These are phyloP conservation scores for Mamestra configurata DNA, from an alignment of 1,140 invertebrate genomes.

Conservation along the genomic window DNA sequence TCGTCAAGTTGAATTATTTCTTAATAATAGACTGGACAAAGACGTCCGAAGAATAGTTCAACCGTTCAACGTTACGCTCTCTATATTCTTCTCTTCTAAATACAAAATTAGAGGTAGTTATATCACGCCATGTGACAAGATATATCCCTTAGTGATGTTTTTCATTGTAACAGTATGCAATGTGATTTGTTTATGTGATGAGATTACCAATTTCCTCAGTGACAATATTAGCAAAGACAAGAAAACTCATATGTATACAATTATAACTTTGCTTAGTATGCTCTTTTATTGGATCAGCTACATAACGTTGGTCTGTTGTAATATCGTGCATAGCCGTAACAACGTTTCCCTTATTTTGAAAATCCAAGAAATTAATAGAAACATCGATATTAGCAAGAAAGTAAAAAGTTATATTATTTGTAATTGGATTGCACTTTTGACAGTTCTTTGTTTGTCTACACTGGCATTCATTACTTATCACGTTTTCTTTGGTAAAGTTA, in stretches of 20 bases:
- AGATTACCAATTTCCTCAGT: not conserved
- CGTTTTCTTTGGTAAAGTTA: not conserved
- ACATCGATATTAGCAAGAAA: not conserved
- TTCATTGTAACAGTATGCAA: not conserved
- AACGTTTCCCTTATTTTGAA: not conserved
- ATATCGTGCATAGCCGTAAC: not conserved
- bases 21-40: conserved; percentile 1
- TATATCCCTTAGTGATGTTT: not conserved
- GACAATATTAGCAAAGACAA: not conserved
- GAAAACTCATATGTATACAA: too few species aligned
- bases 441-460: not conserved
- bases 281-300: not conserved
- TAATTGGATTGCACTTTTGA: not conserved
- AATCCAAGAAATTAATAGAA: not conserved
- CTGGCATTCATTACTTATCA: not conserved
- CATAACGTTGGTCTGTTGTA: not conserved
- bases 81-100: not conserved
- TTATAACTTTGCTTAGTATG: not conserved
- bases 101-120: not conserved
- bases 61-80: not conserved
- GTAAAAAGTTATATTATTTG: not conserved
- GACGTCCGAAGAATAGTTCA: not conserved
- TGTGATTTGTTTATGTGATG: too few species aligned
- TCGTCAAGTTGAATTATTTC: not conserved
- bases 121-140: not conserved